Percentiles rank a stretch among this genome's conserved stretches.
These are phyloP conservation scores for Acleris literana DNA, from an alignment of 2,888 invertebrate species.

Conservation along the genomic window DNA sequence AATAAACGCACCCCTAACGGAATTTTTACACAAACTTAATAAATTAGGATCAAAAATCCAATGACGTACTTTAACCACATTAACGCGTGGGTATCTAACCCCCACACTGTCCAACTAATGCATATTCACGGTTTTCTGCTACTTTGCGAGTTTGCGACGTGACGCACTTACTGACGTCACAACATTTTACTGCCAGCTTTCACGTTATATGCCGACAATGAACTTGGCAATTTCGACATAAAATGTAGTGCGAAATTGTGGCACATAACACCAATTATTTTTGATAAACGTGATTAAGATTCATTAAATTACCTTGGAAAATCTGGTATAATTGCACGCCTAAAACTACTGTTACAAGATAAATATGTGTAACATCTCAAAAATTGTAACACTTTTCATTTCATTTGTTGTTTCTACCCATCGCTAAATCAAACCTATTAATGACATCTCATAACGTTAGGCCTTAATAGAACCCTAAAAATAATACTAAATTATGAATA, in stretches of 20 bases:
- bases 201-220: slow-evolving; percentile 46
- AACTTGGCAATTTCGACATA: slow-evolving; percentile 48
- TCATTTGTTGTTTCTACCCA: too few relatives aligned
- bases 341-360: too few relatives aligned
- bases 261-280: background rate
- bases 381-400: too few relatives aligned
- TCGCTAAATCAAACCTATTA: too few relatives aligned
- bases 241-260: slow-evolving; percentile 9
- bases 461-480: too few relatives aligned
- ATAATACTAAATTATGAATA: too few relatives aligned
- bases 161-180: slow-evolving; percentile 53
- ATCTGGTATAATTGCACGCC: too few relatives aligned
- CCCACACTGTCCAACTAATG: slow-evolving; percentile 45
- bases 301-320: background rate
- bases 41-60: too few relatives aligned
- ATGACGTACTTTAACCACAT: background rate
- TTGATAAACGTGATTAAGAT: background rate
- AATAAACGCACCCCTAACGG: too few relatives aligned
- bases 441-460: too few relatives aligned
- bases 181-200: slow-evolving; percentile 28
- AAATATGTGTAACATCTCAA: too few relatives aligned
- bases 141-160: slow-evolving; percentile 27
- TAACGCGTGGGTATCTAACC: slow-evolving; percentile 8
- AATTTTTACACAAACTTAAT: too few relatives aligned
- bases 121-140: slow-evolving; percentile 44